These are phyloP conservation scores for Platysteira castanea DNA, from an alignment of 2,113 vertebrate genomes.

Conservation along the genomic window DNA sequence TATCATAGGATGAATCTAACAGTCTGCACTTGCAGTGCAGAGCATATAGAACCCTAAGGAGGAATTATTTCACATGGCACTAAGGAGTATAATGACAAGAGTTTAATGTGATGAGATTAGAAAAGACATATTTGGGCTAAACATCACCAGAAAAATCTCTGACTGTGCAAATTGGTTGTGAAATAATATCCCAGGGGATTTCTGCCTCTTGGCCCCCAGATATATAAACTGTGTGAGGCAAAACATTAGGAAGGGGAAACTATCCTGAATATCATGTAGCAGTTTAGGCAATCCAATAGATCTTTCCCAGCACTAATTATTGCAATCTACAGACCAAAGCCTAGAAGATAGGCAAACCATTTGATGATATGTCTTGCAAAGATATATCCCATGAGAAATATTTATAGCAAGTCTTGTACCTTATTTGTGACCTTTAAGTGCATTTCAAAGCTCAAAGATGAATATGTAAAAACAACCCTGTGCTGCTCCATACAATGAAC, in stretches of 20 bases:
- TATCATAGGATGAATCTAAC: background rate
- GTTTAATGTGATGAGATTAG: background rate
- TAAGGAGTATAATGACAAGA: background rate
- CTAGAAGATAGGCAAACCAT: background rate
- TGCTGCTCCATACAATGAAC: background rate
- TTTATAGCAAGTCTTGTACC: background rate
- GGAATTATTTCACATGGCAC: background rate
- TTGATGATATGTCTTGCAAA: background rate
- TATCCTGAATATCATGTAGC: background rate
- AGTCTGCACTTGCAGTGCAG: background rate
- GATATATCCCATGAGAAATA: background rate
- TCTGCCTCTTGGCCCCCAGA: background rate
- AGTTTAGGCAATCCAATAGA: background rate
- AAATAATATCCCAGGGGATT: background rate
- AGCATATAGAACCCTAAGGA: background rate
- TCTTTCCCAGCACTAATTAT: background rate
- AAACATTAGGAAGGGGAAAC: background rate
- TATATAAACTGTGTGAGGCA: background rate
- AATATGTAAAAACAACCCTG: background rate
- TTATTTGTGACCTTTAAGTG: background rate
- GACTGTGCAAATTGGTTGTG: background rate
- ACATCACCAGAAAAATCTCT: background rate
- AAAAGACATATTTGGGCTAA: background rate
- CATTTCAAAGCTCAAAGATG: background rate
- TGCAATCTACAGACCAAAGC: background rate